phyloP scores from a whole-genome alignment of 1,140 invertebrate species.

The Musca domestica region DNA sequence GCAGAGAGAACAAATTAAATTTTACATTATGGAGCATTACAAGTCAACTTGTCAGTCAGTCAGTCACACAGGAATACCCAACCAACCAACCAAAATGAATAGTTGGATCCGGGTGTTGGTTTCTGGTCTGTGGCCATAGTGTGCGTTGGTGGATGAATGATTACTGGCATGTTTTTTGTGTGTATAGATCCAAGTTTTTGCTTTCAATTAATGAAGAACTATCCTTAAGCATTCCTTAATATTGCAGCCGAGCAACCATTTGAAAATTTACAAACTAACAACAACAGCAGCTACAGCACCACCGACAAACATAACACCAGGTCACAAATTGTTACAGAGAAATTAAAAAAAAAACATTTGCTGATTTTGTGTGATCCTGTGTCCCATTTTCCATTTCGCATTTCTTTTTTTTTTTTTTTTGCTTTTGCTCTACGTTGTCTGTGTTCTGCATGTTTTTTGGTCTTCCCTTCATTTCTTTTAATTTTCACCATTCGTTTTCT shows the following conservation, averaged over 20 bases:
- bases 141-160: too few species aligned
- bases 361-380: not conserved
- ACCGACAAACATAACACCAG: not conserved
- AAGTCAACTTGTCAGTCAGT: too few species aligned
- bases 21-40: too few species aligned
- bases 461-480: not conserved
- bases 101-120: too few species aligned
- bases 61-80: too few species aligned
- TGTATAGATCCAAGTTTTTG: slow-evolving; percentile 12
- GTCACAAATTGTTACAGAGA: not conserved
- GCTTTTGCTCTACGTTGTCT: too few species aligned
- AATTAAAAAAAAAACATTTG: not conserved
- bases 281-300: too few species aligned
- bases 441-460: not conserved
- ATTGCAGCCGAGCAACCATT: not conserved
- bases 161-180: too few species aligned
- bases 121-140: too few species aligned
- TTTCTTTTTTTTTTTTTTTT: slow-evolving; percentile 4
- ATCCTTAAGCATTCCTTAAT: slow-evolving; percentile 14
- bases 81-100: too few species aligned
- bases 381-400: not conserved
- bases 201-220: slow-evolving; percentile 19
- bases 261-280: not conserved
- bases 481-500: not conserved
- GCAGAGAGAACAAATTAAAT: too few species aligned